Evolutionary conservation across 2,888 invertebrate genomes (phyloP), one percentile per base, ranked within the genome.

Genomic region (Diaperis boleti): DNA sequence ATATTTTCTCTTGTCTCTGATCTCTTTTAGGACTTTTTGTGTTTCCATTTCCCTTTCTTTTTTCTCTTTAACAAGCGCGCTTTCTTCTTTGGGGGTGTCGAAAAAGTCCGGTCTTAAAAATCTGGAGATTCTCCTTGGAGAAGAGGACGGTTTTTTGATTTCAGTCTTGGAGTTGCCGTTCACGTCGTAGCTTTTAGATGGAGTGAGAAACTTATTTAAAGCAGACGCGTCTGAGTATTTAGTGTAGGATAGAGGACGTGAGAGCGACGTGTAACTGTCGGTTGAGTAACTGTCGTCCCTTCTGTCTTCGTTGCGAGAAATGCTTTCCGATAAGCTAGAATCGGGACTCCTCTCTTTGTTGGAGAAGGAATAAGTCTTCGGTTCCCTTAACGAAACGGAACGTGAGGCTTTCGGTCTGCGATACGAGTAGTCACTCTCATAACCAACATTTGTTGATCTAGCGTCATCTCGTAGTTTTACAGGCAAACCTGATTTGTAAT

Each of bases 51-150:
- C 87, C 70, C 90, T 84, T 78, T 89, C 85, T 66, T 86, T 86
- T 69, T 85, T 84, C 74, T 87, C 86, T 76, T 86, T 85, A 1
- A 86, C 84, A 74, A 88, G 88, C 14, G 86, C 82, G 73, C 86
- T 89, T 71, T 91, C 91, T 89, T 88, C 86, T 68, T 78, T 78
- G 1, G 85, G 84, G 1, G 88, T 82, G 67, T 92, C 91, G 75
- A 88, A 91, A 76, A 92, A 92, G 78, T 93, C 92, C 0, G 92
- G 90, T 20, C 92, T 85, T 60, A 93, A 81, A 79, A 92, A 92
- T 59, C 93, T 83, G 5, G 90, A 91, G 60, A 90, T 86, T 65
- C 89, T 85, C 47, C 88, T 86, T 29, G 59, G 45, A 10, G 52
- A 31, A 15, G 50, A 42, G 29, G 68, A 71, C 37, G 74, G 72